phyloP scores from a whole-genome alignment of 1,140 invertebrate species.

The Anastatus disparis region DNA sequence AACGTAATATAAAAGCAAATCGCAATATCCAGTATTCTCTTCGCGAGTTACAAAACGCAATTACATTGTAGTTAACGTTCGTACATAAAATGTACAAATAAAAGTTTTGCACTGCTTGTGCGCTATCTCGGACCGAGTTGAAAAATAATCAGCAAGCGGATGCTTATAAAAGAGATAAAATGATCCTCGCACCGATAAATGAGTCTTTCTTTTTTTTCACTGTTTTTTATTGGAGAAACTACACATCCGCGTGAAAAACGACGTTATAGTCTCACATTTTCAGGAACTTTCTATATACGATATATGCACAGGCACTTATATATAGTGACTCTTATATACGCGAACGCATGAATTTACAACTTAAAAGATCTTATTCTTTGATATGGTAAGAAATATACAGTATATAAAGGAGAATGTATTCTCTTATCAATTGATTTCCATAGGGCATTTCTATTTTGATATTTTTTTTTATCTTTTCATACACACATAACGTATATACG shows the following conservation, averaged over 20 bases:
- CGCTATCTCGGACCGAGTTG: too few relatives aligned
- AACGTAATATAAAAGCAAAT: too few relatives aligned
- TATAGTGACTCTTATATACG: too few relatives aligned
- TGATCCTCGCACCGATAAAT: background rate
- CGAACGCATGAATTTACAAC: too few relatives aligned
- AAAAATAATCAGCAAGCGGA: background rate
- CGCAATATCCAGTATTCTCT: too few relatives aligned
- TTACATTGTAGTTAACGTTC: too few relatives aligned
- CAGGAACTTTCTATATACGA: slow-evolving; percentile 1
- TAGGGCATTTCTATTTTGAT: background rate
- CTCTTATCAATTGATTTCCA: slow-evolving; percentile 23
- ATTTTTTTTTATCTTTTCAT: too few relatives aligned
- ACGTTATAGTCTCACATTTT: background rate
- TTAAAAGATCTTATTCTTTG: too few relatives aligned
- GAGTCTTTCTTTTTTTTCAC: background rate
- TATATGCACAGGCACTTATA: background rate
- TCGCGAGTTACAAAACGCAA: too few relatives aligned
- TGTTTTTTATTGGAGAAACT: slow-evolving; percentile 4
- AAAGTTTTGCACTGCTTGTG: background rate
- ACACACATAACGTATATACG: too few relatives aligned
- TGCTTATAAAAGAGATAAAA: background rate
- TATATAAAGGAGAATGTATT: background rate
- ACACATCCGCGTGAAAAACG: too few relatives aligned
- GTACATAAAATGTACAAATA: too few relatives aligned
- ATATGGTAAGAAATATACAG: background rate